Conservation (phyloP, 2,888 invertebrate genomes). For the Drymonia ruficornis region DNA sequence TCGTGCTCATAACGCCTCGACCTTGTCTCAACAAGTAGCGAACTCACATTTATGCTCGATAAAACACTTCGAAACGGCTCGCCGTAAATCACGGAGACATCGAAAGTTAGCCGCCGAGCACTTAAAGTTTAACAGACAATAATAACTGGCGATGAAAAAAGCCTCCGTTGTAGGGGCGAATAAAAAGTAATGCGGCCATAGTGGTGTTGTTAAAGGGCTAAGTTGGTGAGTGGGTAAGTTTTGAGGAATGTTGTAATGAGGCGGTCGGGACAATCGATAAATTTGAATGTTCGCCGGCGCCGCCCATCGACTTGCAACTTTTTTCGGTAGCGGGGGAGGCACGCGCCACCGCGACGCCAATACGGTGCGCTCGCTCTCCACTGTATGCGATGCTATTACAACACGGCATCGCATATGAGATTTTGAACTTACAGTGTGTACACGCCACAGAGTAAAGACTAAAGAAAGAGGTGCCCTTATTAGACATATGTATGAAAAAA, state of each 20-base stretch:
- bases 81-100: constrained; percentile 81
- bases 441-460: too few species aligned
- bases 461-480: too few species aligned
- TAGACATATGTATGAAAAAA: too few species aligned
- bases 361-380: constrained; percentile 37
- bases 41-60: constrained; percentile 83
- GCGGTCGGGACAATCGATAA: constrained; percentile 82
- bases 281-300: constrained; percentile 84
- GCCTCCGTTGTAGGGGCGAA: constrained; percentile 60
- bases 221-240: constrained; percentile 78
- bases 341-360: constrained; percentile 76
- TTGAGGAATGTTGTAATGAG: constrained; percentile 83
- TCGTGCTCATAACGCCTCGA: constrained; percentile 59
- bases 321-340: constrained; percentile 77
- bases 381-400: constrained; percentile 14
- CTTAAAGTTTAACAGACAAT: constrained; percentile 84
- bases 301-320: constrained; percentile 82
- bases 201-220: constrained; percentile 76
- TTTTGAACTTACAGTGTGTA: background rate
- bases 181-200: constrained; percentile 81
- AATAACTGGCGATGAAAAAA: constrained; percentile 81
- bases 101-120: constrained; percentile 82
- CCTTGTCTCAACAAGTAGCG: constrained; percentile 81
- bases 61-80: constrained; percentile 81
- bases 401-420: too few species aligned